Evolutionary conservation across 2,888 invertebrate genomes (phyloP).

Genomic region (Cheilosia soror): DNA sequence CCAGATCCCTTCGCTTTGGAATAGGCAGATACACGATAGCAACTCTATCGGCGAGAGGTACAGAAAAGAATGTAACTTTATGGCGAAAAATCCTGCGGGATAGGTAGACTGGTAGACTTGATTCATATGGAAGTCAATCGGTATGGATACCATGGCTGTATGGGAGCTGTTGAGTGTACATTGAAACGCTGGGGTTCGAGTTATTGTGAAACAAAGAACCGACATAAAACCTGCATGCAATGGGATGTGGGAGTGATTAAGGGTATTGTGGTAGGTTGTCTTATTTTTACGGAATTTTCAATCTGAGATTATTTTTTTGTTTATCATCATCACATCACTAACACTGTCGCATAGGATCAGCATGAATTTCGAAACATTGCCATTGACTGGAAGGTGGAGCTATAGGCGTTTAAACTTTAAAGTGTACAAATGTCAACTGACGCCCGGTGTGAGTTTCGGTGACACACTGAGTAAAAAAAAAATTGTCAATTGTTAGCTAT

Average conservation of each 20-base stretch:
- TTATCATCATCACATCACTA: conserved; percentile 71
- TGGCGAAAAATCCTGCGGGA: conserved; percentile 26
- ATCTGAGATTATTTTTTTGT: conserved; percentile 69
- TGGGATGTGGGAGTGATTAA: conserved; percentile 55
- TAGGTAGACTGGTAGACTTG: conserved; percentile 17
- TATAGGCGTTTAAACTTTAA: conserved; percentile 42
- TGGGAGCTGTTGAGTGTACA: conserved; percentile 1
- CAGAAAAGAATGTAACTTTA: conserved; percentile 39
- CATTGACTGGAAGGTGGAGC: conserved; percentile 18
- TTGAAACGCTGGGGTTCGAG: conserved; percentile 10
- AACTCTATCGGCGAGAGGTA: conserved; percentile 57
- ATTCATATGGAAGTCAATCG: conserved; percentile 39
- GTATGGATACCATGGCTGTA: conserved; percentile 3
- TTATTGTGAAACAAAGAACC: conserved; percentile 61
- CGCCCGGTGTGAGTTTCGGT: neutral
- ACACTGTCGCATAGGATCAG: conserved; percentile 57
- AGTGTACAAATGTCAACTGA: no score
- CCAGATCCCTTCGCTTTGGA: conserved; percentile 31
- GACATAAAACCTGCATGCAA: conserved; percentile 55
- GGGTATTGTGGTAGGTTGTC: conserved; percentile 48
- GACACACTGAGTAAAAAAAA: neutral
- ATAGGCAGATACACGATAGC: conserved; percentile 53
- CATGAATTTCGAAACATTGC: conserved; percentile 58
- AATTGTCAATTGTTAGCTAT: conserved; percentile 34
- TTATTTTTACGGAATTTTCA: conserved; percentile 67